These are phyloP conservation scores for Cyphomyrus discorhynchus DNA, from an alignment of 2,113 vertebrate species.

Conservation along the genomic window DNA sequence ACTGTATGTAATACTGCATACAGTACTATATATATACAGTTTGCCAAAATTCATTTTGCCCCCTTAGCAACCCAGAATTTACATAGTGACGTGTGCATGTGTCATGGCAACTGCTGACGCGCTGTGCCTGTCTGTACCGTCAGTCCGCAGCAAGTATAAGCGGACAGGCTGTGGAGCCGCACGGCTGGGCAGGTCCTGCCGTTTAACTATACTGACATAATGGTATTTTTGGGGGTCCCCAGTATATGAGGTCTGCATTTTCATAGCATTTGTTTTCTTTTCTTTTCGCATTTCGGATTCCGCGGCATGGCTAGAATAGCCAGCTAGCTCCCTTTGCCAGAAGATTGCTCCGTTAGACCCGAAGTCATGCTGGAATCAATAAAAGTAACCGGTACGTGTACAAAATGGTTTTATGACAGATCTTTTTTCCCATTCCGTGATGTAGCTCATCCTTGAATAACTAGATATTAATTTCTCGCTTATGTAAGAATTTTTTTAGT, in stretches of 20 bases:
- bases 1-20: neutral
- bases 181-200: neutral
- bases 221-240: neutral
- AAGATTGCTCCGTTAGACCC: neutral
- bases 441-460: neutral
- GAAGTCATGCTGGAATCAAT: conserved; percentile 54
- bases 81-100: conserved; percentile 4
- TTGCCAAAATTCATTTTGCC: neutral
- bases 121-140: neutral
- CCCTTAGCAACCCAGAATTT: neutral
- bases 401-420: neutral
- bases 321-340: neutral
- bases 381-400: conserved; percentile 52
- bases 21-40: neutral
- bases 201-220: neutral
- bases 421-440: neutral
- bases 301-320: neutral
- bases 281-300: neutral
- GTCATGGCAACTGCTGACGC: conserved; percentile 13
- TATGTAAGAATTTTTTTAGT: neutral
- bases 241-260: neutral
- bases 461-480: neutral
- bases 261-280: neutral
- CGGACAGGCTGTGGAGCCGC: neutral
- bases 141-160: neutral